Evolutionary conservation across 2,113 vertebrate genomes (phyloP), one percentile per base, ranked within the genome.

Genomic region (Myanophis thanlyinensis): DNA sequence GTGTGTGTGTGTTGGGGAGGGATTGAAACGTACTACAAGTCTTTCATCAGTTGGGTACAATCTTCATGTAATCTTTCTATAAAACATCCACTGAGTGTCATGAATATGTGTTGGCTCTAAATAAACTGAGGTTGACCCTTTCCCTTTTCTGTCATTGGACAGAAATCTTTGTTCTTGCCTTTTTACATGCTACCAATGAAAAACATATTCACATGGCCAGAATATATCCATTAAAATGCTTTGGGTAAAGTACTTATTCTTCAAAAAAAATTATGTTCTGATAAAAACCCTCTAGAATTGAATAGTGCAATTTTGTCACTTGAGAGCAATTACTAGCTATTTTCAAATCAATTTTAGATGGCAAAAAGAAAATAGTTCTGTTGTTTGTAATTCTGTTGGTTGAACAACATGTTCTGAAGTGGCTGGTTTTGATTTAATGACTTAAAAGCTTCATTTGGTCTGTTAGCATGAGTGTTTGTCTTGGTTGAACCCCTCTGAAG

Each of bases 311-410:
- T 89, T 88, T 85, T 85, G 13, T 62, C 88, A 86, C 88, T 92
- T 89, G 52, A 85, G n/a, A 92, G 44, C 88, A 92, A 92, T 92
- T 92, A 89, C 52, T 85, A 85, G 52, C 73, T 49, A 92, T 92
- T 92, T 92, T 92, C 88, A 85, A 89, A 92, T 92, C 88, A 92
- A 92, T 89, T 89, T 85, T 59, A 59, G 88, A 92, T 86, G 80
- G 46, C 92, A 35, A 49, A 30, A 85, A 89, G 92, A 92, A 92
- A 89, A 89, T 88, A 92, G 88, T 59, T 53, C 88, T 89, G 52
- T 49, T 85, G 51, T 89, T 89, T 47, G 73, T 92, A 89, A 92
- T 92, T 85, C 92, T 44, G 49, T 40, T 92, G 89, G 59, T 85
- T 40, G 53, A 89, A 85, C n/a, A 54, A 59, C 73, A 23, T 56